phyloP scores from a whole-genome alignment of 2,113 vertebrate genomes.

The Melanocharis versteri region DNA sequence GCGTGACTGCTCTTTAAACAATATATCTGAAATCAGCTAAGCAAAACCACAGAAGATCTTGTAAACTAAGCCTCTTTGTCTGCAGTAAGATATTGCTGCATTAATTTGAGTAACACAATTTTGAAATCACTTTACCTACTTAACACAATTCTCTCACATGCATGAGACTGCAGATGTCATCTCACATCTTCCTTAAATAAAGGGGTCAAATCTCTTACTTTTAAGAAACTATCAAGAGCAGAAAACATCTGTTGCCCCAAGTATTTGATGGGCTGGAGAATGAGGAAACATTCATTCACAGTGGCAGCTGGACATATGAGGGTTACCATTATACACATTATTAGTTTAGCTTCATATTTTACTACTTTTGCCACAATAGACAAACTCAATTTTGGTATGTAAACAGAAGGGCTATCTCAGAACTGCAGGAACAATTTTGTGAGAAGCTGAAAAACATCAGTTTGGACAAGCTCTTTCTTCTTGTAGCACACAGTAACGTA shows the following conservation, averaged over 20 bases:
- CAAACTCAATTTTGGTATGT: not conserved
- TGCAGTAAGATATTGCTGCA: not conserved
- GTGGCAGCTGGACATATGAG: not conserved
- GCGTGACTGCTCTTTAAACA: not conserved
- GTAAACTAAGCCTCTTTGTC: not conserved
- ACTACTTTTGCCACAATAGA: not conserved
- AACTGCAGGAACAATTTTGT: not conserved
- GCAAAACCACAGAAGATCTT: not conserved
- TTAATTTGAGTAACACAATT: not conserved
- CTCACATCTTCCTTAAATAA: not conserved
- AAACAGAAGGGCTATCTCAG: not conserved
- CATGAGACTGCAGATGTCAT: not conserved
- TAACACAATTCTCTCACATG: not conserved
- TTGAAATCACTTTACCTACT: not conserved
- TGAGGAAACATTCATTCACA: not conserved
- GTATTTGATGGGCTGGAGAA: not conserved
- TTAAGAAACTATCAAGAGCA: not conserved
- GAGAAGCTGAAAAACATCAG: not conserved
- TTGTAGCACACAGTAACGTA: accelerated
- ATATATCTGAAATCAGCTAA: not conserved
- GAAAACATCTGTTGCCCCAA: not conserved
- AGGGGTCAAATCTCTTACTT: not conserved
- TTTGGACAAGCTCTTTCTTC: not conserved
- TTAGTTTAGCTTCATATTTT: not conserved
- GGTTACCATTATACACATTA: not conserved